phyloP scores from a whole-genome alignment of 2,888 invertebrate genomes.

The Drosophila basisetae region DNA sequence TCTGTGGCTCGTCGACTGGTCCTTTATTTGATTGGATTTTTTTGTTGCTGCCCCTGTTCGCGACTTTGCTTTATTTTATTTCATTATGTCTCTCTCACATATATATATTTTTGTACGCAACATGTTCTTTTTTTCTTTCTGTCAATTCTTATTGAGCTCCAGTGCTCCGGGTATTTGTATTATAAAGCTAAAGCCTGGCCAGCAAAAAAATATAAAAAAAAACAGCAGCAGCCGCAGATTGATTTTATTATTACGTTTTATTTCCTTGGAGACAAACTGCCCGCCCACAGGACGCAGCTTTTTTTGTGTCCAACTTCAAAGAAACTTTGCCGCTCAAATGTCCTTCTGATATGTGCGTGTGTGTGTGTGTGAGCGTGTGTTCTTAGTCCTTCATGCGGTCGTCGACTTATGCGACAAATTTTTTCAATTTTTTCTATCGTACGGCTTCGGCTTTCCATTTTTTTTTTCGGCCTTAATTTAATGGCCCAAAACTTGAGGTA shows the following conservation, averaged over 20 bases:
- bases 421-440: conserved; percentile 66
- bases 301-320: conserved; percentile 72
- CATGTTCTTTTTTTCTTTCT: conserved; percentile 27
- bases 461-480: conserved; percentile 55
- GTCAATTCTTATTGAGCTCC: conserved; percentile 40
- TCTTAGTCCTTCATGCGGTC: conserved; percentile 54
- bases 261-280: conserved; percentile 82
- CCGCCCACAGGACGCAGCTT: conserved; percentile 53
- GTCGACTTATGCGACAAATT: conserved; percentile 72
- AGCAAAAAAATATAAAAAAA: conserved; percentile 8
- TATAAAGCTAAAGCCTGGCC: conserved; percentile 43
- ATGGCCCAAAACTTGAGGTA: conserved; percentile 53
- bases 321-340: conserved; percentile 69
- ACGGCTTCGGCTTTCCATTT: conserved; percentile 54
- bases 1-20: conserved; percentile 8
- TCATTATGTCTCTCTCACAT: conserved; percentile 47
- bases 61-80: conserved; percentile 62
- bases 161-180: conserved; percentile 43
- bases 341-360: conserved; percentile 53
- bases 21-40: conserved; percentile 73
- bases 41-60: conserved; percentile 6
- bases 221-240: conserved; percentile 66
- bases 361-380: conserved; percentile 35
- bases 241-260: conserved; percentile 80
- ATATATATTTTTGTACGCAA: conserved; percentile 10